Evolutionary conservation across 2,113 vertebrate species (phyloP).

Genomic region (Naja naja): DNA sequence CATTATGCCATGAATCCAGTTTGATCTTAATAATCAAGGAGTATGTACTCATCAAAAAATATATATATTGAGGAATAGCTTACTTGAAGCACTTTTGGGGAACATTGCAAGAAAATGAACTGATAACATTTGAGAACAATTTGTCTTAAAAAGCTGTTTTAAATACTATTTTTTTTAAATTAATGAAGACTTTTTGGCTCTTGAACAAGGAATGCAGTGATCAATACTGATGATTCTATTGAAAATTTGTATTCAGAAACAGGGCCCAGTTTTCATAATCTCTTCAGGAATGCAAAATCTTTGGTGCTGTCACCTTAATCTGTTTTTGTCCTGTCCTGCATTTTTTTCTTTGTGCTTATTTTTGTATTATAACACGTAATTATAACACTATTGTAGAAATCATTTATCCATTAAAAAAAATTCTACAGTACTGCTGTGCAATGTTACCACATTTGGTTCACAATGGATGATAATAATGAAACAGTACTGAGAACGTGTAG

Average conservation of each 20-base stretch:
- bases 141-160: constrained; percentile 39
- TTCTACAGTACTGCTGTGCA: constrained; percentile 55
- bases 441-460: constrained; percentile 60
- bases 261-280: constrained; percentile 67
- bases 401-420: constrained; percentile 51
- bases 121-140: constrained; percentile 37
- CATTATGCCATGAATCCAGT: background rate
- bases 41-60: background rate
- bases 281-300: constrained; percentile 52
- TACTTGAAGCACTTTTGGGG: background rate
- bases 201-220: constrained; percentile 60
- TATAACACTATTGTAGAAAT: constrained; percentile 61
- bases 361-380: constrained; percentile 66
- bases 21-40: background rate
- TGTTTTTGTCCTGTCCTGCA: constrained; percentile 53
- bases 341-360: constrained; percentile 59
- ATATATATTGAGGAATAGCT: background rate
- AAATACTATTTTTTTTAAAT: constrained; percentile 24
- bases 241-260: constrained; percentile 55
- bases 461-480: constrained; percentile 35
- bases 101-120: constrained; percentile 19
- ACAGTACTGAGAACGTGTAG: constrained; percentile 55
- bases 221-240: constrained; percentile 53
- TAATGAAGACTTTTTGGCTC: constrained; percentile 16
- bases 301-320: constrained; percentile 56